Base-by-base conservation (phyloP, 1,140 invertebrate genomes). In the Aphelinus atriplicis region DNA sequence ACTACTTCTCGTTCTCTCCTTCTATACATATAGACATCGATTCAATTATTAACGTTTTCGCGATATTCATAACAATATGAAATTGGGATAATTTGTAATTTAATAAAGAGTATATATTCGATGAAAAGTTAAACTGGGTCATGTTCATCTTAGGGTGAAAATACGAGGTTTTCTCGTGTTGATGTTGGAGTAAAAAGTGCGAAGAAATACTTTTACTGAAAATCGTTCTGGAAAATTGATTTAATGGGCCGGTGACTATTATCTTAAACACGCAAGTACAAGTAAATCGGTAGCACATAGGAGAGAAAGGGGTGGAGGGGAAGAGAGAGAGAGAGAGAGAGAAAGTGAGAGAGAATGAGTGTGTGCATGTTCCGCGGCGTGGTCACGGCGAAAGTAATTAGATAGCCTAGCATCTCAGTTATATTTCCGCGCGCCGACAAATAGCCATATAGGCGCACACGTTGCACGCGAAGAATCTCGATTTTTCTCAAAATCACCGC, bases 361-460 rank as follows among this genome's bases (percentile, higher is more conserved):
- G 26, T 26, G 26, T 26, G 4, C 51, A 79, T 83, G 81, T 85
- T 84, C 83, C 81, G 84, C 81, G 77, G 76, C 76, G 78, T 79
- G 78, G 77, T 71, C 80, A 80, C 75, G 81, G 84, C 81, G 83
- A 85, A 84, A 85, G 83, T 86, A 81, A 84, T 80, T 61, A 53
- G 48, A 6, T 4, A 53, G 51, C 4, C 9, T 9, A 53, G 26
- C 26, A 73, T 66, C 57, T 61, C 26, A 48, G 47, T 66, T 42
- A 48, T 48, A 47, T 73, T 60, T 57, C 71, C 58, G 57, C 50
- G 42, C 48, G 64, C 53, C 45, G 45, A 73, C 68, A 77, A 79
- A 72, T 26, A 26, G 26, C 26, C 26, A 26, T 26, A 26, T 26
- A 26, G 26, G 26, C 26, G 26, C 26, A 26, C 26, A 26, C 78